Percentiles rank a stretch among this genome's conserved stretches.
These are phyloP conservation scores for Urocyon cinereoargenteus DNA, from an alignment of 2,797 vertebrate species.

Conservation along the genomic window DNA sequence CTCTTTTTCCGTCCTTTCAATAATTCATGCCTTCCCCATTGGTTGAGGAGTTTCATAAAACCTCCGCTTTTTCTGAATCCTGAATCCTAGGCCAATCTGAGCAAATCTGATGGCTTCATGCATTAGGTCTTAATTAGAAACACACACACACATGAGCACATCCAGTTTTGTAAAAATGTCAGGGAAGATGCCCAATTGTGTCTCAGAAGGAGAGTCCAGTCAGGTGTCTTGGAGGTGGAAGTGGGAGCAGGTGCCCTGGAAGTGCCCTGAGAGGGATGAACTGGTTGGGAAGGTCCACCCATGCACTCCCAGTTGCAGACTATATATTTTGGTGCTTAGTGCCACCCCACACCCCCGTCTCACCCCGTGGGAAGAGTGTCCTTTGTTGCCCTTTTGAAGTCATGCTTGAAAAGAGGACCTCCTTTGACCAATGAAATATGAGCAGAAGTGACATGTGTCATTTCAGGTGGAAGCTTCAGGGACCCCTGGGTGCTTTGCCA, in stretches of 20 bases:
- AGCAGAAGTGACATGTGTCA: neutral
- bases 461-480: neutral
- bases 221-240: neutral
- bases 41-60: slow-evolving; percentile 57
- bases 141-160: rapidly evolving
- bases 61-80: slow-evolving; percentile 55
- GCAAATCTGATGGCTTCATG: neutral
- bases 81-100: slow-evolving; percentile 26
- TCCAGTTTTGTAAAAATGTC: neutral
- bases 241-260: neutral
- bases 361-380: neutral
- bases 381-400: neutral
- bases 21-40: slow-evolving; percentile 67
- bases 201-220: neutral
- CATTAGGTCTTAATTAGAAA: slow-evolving; percentile 58
- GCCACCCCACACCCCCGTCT: rapidly evolving
- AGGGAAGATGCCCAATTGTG: neutral
- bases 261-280: neutral
- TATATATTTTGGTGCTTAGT: rapidly evolving
- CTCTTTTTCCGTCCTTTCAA: slow-evolving; percentile 66
- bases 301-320: neutral
- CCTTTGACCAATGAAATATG: neutral
- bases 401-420: neutral
- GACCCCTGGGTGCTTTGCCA: no score
- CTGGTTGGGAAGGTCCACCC: neutral